Base-by-base conservation (phyloP, 1,140 invertebrate genomes). In the Atta texana region DNA sequence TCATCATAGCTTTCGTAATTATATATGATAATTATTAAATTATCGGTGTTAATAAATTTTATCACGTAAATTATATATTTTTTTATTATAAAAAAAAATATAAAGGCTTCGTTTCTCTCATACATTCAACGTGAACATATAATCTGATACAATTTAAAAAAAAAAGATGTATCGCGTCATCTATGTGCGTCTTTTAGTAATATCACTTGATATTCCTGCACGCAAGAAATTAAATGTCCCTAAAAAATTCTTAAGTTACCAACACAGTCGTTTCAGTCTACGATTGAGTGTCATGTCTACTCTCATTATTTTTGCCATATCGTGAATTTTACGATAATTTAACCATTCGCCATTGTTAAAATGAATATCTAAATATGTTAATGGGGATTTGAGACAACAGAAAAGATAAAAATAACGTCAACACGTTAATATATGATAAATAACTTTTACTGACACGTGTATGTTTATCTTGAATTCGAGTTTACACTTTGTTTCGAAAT, bases 181-280 rank as follows among this genome's bases (percentile, higher is more conserved):
- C 21, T 51, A 64, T 31, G 18, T 28, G 24, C 24, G 63, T n/a
- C 10, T 68, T 63, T 64, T 31, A 28, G 16, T 3, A 31, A 28
- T 24, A 24, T 51, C 6, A 68, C 63, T 55, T 74, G n/a, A 24
- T 55, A 49, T 31, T 61, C 1, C 10, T 44, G 8, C 12, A 31
- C 8, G 12, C 12, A 24, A 5, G 5, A n/a, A n/a, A 57, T 53
- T 55, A 39, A 74, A 82, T 84, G n/a, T 84, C n/a, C 80, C 80
- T 75, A 84, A 18, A 57, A 28, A 18, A 57, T 24, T 21, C 18
- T 34, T n/a, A 24, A 57, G 14, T 34, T 39, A 51, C 31, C 76
- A 31, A 82, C 55, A 63, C 34, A 16, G 34, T 28, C 71, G 31
- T 76, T 28, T 85, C 51, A 2, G 10, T 44, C 28, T 7, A 7